phyloP scores from a whole-genome alignment of 2,888 invertebrate genomes.

The Toxonevra muliebris region DNA sequence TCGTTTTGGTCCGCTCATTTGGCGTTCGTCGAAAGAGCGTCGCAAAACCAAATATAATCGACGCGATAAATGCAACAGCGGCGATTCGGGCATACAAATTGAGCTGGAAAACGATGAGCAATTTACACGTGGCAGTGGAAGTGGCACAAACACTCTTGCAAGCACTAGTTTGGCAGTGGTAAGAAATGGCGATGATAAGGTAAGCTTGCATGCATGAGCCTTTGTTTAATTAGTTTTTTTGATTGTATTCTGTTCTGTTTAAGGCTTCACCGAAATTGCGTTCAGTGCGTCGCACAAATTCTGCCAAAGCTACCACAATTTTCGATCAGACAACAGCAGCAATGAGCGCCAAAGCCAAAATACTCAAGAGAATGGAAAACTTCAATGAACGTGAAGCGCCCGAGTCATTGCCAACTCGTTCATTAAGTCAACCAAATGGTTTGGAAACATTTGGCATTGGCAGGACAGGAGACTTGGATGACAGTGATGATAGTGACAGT shows the following conservation, averaged over 20 bases:
- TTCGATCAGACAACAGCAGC: constrained; percentile 43
- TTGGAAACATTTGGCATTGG: constrained; percentile 55
- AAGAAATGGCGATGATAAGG: constrained; percentile 4
- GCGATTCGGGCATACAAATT: constrained; percentile 78
- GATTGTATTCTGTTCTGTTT: constrained; percentile 11
- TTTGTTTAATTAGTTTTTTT: constrained; percentile 21
- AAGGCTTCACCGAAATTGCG: constrained; percentile 46
- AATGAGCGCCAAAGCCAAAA: constrained; percentile 49
- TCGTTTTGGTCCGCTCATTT: constrained; percentile 77
- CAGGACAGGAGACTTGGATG: constrained; percentile 54
- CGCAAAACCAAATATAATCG: constrained; percentile 76
- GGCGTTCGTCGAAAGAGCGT: constrained; percentile 77
- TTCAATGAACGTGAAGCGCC: constrained; percentile 43
- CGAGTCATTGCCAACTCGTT: constrained; percentile 65
- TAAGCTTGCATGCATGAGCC: constrained; percentile 2
- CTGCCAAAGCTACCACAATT: constrained; percentile 57
- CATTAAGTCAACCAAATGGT: constrained; percentile 74
- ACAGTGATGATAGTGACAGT: constrained; percentile 63
- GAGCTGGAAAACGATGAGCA: constrained; percentile 67
- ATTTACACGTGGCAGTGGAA: constrained; percentile 46
- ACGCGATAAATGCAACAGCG: constrained; percentile 77
- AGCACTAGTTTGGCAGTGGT: neutral
- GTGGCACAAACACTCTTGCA: constrained; percentile 3
- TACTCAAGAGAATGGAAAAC: constrained; percentile 52
- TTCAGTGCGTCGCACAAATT: constrained; percentile 60